Conservation (phyloP, 2,888 invertebrate species). For the Nematopogon swammerdamellus region DNA sequence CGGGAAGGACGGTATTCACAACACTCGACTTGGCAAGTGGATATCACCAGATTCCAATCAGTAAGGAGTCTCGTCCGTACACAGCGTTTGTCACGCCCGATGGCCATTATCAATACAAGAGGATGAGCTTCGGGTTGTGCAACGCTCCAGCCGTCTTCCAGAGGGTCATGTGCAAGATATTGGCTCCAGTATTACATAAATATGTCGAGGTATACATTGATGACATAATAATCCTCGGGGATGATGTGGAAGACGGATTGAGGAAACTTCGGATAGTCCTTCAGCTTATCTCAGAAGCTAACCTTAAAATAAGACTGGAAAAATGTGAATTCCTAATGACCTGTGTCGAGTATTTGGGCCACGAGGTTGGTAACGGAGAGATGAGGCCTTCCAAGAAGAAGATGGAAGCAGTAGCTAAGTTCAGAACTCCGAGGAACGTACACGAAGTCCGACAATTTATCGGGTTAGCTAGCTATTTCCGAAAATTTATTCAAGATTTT, state of each 20-base stretch:
- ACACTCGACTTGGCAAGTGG: constrained; percentile 9
- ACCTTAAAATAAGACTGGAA: constrained; percentile 3
- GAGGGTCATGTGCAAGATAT: constrained; percentile 8
- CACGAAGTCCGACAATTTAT: constrained; percentile 11
- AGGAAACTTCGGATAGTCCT: constrained; percentile 3
- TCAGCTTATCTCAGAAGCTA: constrained; percentile 1
- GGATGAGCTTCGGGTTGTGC: constrained; percentile 10
- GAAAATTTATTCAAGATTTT: constrained; percentile 10
- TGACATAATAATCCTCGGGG: constrained; percentile 9
- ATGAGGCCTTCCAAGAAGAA: constrained; percentile 4
- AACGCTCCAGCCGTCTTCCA: constrained; percentile 9
- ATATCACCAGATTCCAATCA: constrained; percentile 11
- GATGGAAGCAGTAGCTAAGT: constrained; percentile 4
- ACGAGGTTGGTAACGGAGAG: constrained; percentile 3
- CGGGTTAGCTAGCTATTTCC: constrained; percentile 10
- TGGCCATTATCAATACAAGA: constrained; percentile 8
- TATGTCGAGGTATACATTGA: constrained; percentile 11
- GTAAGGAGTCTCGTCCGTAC: background rate
- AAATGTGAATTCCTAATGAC: constrained; percentile 6
- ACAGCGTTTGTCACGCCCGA: constrained; percentile 9
- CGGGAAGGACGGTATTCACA: constrained; percentile 5
- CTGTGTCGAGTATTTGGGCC: constrained; percentile 5
- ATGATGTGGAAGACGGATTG: constrained; percentile 3
- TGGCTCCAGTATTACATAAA: constrained; percentile 4
- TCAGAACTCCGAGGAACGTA: constrained; percentile 7